A percentile compares a stretch with the other conserved stretches of the same genome.
phyloP scores from a whole-genome alignment of 1,140 invertebrate species.

The Aphaenogaster rudis region DNA sequence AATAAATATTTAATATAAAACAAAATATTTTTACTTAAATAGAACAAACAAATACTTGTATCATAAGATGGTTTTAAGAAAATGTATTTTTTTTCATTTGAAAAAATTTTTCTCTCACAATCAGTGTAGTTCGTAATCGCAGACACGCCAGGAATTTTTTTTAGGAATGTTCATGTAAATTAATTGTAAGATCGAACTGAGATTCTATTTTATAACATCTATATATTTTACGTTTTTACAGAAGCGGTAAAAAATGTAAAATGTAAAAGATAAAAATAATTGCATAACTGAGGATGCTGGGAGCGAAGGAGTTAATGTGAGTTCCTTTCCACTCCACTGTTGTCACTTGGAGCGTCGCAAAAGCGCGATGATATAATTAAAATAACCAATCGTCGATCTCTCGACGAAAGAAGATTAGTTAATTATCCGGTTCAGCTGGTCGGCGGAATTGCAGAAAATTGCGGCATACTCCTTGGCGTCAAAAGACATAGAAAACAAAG shows the following conservation, averaged over 20 bases:
- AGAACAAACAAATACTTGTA: no score
- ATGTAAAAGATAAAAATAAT: neutral
- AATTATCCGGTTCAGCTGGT: constrained; percentile 7
- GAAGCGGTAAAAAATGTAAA: no score
- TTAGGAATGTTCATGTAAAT: neutral
- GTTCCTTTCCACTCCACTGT: neutral
- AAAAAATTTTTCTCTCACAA: no score
- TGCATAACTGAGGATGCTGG: neutral
- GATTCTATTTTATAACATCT: neutral
- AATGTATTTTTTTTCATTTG: no score
- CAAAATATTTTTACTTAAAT: no score
- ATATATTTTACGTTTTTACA: no score
- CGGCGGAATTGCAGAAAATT: constrained; percentile 17
- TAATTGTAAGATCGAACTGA: neutral
- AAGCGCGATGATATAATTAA: constrained; percentile 27
- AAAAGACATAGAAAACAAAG: neutral
- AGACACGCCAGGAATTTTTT: neutral
- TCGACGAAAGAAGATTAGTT: constrained; percentile 6
- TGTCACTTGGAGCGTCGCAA: neutral
- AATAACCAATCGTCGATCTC: neutral
- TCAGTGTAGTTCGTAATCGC: neutral
- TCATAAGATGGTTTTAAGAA: no score
- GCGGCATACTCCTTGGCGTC: neutral
- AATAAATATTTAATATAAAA: no score
- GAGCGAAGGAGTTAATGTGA: neutral